These are phyloP conservation scores for Tigriopus californicus DNA, from an alignment of 2,888 invertebrate genomes.

Conservation along the genomic window DNA sequence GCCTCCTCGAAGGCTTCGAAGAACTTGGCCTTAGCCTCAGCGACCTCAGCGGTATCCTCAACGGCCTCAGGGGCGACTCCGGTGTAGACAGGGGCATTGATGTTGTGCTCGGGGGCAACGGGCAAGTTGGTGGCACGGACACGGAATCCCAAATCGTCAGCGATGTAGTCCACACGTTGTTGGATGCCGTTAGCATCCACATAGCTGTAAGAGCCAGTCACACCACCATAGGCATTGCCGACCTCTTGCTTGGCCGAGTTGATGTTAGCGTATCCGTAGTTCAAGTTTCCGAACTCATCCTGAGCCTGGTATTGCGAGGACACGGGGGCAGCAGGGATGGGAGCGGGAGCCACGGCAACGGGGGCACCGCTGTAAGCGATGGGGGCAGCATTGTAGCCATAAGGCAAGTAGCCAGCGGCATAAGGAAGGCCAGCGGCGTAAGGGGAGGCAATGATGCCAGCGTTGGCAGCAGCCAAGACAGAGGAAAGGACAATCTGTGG, in stretches of 20 bases:
- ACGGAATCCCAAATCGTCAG: constrained; percentile 10
- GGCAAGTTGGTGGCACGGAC: constrained; percentile 4
- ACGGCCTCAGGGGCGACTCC: constrained; percentile 8
- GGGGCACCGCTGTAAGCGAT: background rate
- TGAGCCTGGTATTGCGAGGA: constrained; percentile 11
- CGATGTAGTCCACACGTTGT: constrained; percentile 4
- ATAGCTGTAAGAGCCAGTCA: constrained; percentile 3
- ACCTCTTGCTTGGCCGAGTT: constrained; percentile 7
- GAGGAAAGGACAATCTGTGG: background rate
- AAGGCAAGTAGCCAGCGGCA: background rate
- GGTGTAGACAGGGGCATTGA: background rate
- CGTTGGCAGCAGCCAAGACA: background rate
- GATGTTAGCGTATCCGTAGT: constrained; percentile 15
- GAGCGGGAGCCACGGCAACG: background rate
- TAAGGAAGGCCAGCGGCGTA: background rate
- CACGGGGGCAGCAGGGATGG: background rate
- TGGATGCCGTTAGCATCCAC: constrained; percentile 10
- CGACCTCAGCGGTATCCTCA: constrained; percentile 7
- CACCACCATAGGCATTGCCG: constrained; percentile 12
- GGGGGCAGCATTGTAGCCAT: background rate
- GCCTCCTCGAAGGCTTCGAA: constrained; percentile 3
- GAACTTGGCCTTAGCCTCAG: constrained; percentile 11
- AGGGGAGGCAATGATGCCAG: background rate
- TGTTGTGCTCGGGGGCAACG: constrained; percentile 1
- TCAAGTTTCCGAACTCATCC: constrained; percentile 13